Percentiles rank a stretch among this genome's conserved stretches.
Conservation (phyloP, 2,113 vertebrate species). For the Hassar affinis region DNA sequence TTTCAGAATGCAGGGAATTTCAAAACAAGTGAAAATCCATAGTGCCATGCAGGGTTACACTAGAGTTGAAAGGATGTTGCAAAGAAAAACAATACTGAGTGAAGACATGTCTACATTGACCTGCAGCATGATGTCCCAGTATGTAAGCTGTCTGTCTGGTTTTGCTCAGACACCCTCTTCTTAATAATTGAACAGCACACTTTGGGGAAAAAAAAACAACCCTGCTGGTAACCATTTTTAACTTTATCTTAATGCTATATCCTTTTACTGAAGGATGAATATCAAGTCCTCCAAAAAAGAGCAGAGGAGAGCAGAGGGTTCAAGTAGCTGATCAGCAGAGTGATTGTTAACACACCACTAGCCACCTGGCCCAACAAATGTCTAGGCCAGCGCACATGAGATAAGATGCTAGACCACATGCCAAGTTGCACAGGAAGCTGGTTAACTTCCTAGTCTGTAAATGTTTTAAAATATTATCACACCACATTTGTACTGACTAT, state of each 20-base stretch:
- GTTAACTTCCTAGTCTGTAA: background rate
- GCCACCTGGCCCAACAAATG: background rate
- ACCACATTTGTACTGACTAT: background rate
- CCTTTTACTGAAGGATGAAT: slow-evolving; percentile 27
- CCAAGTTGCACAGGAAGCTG: background rate
- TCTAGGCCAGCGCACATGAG: background rate
- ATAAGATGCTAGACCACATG: background rate
- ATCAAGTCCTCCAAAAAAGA: background rate
- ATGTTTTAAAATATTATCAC: background rate
- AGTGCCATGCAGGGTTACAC: background rate
- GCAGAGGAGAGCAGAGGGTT: background rate
- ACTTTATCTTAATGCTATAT: background rate
- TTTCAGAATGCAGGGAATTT: slow-evolving; percentile 26
- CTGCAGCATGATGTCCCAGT: background rate
- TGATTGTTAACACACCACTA: slow-evolving; percentile 3
- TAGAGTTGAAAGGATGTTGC: background rate
- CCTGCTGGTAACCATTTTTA: background rate
- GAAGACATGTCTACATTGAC: background rate
- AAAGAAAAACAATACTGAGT: slow-evolving; percentile 3
- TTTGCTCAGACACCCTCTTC: background rate
- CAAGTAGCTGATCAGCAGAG: slow-evolving; percentile 10
- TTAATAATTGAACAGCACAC: background rate
- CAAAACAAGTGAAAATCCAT: slow-evolving; percentile 5
- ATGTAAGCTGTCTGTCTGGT: background rate
- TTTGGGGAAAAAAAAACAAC: background rate